Evolutionary conservation across 2,888 invertebrate genomes (phyloP), one percentile per base, ranked within the genome.

Genomic region (Agonopterix arenella): DNA sequence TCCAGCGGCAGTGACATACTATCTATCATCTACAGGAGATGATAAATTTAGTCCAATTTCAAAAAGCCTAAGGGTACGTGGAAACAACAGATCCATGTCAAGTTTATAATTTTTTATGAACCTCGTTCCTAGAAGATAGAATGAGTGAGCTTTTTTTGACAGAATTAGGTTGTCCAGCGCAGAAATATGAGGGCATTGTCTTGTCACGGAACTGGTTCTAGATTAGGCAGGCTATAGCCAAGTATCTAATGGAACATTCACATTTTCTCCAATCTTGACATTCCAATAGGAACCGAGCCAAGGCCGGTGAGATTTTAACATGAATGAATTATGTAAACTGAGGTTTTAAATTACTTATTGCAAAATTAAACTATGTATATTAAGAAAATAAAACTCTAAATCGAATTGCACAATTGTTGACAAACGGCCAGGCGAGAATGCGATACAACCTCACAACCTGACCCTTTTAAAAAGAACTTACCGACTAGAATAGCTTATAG

Each of bases 371-470:
- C 43, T 11, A 13, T 47, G 13, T 16, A 7, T 36, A 42, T 47
- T 42, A 10, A 41, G n/a, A 62, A 58, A 61, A 60, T 63, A 60
- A 59, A 64, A 49, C 55, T 53, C 51, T 57, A 58, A 59, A 57
- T 58, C 37, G 47, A 49, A 61, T 80, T 80, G 68, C 78, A 71
- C 75, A 77, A 64, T 72, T 71, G 75, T 80, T 81, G 79, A 78
- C 81, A 83, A 84, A 83, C 73, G 70, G 61, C 60, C 57, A 50
- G 59, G 62, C 56, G 62, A 79, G 81, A 83, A 84, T 80, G 81
- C 76, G 70, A 77, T 69, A 73, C 51, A 61, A 62, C 62, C 68
- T 66, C 72, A 76, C 51, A 60, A 63, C 62, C 68, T 66, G 73
- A 76, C 77, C 80, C 75, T 73, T 74, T 73, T 56, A 45, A 67